Base-by-base conservation (phyloP, 2,113 vertebrate species). In the Lonchura striata region DNA sequence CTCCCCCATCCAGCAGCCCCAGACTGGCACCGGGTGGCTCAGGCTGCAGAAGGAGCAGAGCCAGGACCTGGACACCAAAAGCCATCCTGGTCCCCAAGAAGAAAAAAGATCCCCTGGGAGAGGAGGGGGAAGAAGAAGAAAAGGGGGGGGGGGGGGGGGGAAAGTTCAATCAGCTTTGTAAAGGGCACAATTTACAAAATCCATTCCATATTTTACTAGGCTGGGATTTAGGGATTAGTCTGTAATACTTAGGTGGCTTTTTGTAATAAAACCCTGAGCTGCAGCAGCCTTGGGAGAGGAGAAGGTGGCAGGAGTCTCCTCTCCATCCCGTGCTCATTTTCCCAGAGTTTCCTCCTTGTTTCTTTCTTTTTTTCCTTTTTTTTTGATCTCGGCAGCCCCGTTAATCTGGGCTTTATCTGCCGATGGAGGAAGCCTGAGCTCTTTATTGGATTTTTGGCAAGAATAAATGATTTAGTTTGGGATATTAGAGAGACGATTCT, bases 131-230 rank as follows among this genome's bases (percentile, higher is more conserved):
- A 85, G 63, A 66, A 86, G 90, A 94, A 78, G 63, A 95, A 88
- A 87, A n/a, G n/a, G n/a, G n/a, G n/a, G n/a, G n/a, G n/a, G n/a
- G n/a, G n/a, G n/a, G n/a, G n/a, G n/a, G n/a, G n/a, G n/a, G n/a
- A n/a, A n/a, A 97, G 98, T 98, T 98, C 97, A 98, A 97, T 98
- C 97, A 96, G 95, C 98, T 99, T 98, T 98, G 98, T 98, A 98
- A 98, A 98, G 98, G 98, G 98, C 98, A 98, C 96, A 97, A 97
- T 98, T 98, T 98, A 98, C 98, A 99, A 96, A 98, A 98, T 98
- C 98, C 98, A 97, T 98, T 98, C 97, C 98, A 98, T 97, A 97
- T 98, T 98, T 98, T 98, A 97, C 97, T 88, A 97, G 98, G 96
- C 97, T 90, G 90, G 98, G 98, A 98, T 98, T 98, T 98, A 98